These are phyloP conservation scores for Lycocerus yunnanus DNA, from an alignment of 2,888 invertebrate genomes.

Conservation along the genomic window DNA sequence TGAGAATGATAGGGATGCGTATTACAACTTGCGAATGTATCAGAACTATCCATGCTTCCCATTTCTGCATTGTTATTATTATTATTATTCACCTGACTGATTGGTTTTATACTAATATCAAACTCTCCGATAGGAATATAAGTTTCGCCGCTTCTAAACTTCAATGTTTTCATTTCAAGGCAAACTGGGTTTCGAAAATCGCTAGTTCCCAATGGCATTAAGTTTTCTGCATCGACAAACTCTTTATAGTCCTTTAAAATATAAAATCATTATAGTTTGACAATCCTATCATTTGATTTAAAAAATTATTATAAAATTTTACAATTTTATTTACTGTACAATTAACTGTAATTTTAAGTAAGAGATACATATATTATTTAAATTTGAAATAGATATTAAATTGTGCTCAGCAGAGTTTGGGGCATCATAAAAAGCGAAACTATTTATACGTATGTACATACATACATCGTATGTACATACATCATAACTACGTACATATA, in stretches of 20 bases:
- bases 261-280: not conserved
- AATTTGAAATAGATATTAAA: too few relatives aligned
- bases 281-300: not conserved
- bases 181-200: slow-evolving; percentile 84
- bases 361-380: too few relatives aligned
- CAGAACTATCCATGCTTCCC: slow-evolving; percentile 76
- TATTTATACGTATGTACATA: too few relatives aligned
- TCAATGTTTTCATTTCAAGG: slow-evolving; percentile 75
- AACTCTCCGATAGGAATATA: slow-evolving; percentile 37
- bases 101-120: slow-evolving; percentile 25
- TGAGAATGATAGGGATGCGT: slow-evolving; percentile 91
- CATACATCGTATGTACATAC: too few relatives aligned
- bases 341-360: not conserved
- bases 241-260: slow-evolving; percentile 80
- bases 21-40: slow-evolving; percentile 95
- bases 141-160: slow-evolving; percentile 55
- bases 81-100: slow-evolving; percentile 40
- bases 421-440: too few relatives aligned
- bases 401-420: not conserved
- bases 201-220: slow-evolving; percentile 84
- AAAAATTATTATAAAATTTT: not conserved
- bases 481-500: too few relatives aligned
- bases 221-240: slow-evolving; percentile 87
- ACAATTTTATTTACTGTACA: not conserved
- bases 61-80: slow-evolving; percentile 57